Base-by-base conservation (phyloP, 1,140 invertebrate species). In the Hormaphis cornu region DNA sequence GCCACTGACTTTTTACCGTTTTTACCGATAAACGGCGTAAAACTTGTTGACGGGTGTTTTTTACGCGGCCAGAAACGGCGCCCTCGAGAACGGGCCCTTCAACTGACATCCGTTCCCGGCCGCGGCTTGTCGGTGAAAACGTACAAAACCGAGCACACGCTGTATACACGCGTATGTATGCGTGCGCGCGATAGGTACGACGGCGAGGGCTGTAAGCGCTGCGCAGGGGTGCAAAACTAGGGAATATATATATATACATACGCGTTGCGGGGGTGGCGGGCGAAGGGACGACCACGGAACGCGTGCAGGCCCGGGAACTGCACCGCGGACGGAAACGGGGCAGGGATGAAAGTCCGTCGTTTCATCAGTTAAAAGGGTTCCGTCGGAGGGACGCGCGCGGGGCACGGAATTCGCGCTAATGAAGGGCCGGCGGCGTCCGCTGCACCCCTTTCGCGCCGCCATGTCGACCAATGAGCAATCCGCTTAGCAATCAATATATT, bases 321-420 rank as follows among this genome's bases (percentile, higher is more conserved):
- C 4, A 33, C 30, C 30, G 30, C 30, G 30, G 4, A 33, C 30
- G 9, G 5, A 33, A 6, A 33, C 30, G 24, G 40, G 24, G 30
- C 28, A 24, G 26, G 24, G 59, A 30, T 30, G 33, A 46, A 48
- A 63, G 59, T 46, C 59, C 59, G 33, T 63, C 59, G 59, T 63
- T 63, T 63, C 59, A 63, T 63, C 59, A 63, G 59, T 63, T 63
- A 63, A 63, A 63, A 63, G 59, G 59, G 59, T 63, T 63, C 59
- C 12, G 59, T 8, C 7, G 28, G 18, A 26, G 59, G 26, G 42
- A 9, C 7, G 22, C n/a, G n/a, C n/a, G n/a, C n/a, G 28, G 59
- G 42, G 59, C 14, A n/a, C 3, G 30, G 59, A 63, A 48, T 63
- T 46, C 59, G 20, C 59, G 59, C 59, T 63, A 63, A 63, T 63